Conservation (phyloP, 2,113 vertebrate species). For the Myotis lucifugus region DNA sequence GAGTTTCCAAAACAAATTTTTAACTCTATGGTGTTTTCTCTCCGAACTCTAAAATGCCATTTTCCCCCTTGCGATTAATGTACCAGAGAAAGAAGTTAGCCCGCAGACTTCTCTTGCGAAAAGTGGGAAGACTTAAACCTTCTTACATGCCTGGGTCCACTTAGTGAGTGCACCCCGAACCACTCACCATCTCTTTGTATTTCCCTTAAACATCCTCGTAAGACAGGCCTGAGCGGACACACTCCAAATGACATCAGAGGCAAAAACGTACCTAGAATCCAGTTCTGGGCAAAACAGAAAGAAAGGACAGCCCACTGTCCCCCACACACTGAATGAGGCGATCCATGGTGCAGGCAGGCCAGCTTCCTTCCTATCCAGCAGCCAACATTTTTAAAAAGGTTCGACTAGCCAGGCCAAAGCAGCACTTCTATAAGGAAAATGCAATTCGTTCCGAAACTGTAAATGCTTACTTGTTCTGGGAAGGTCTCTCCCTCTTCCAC, state of each 20-base stretch:
- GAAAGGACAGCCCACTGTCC: background rate
- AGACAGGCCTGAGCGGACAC: background rate
- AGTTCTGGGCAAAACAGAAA: constrained; percentile 41
- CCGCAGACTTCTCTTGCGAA: background rate
- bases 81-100: background rate
- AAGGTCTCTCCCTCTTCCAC: constrained; percentile 93
- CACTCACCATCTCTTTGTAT: background rate
- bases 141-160: background rate
- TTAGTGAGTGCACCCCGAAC: background rate
- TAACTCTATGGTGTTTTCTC: background rate
- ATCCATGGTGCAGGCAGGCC: background rate
- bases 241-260: constrained; percentile 37
- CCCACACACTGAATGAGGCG: background rate
- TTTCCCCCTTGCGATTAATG: background rate
- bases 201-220: background rate
- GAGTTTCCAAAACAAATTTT: constrained; percentile 16
- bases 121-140: background rate
- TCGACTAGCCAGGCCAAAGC: background rate
- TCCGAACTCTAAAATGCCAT: background rate
- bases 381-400: background rate
- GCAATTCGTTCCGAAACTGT: constrained; percentile 73
- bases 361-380: background rate
- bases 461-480: constrained; percentile 92
- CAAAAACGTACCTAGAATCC: constrained; percentile 44
- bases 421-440: constrained; percentile 20